Percentiles rank a stretch among this genome's conserved stretches.
These are phyloP conservation scores for Paragorgia papillata DNA, from an alignment of 92 coral and sea anemone genomes.

Conservation along the genomic window DNA sequence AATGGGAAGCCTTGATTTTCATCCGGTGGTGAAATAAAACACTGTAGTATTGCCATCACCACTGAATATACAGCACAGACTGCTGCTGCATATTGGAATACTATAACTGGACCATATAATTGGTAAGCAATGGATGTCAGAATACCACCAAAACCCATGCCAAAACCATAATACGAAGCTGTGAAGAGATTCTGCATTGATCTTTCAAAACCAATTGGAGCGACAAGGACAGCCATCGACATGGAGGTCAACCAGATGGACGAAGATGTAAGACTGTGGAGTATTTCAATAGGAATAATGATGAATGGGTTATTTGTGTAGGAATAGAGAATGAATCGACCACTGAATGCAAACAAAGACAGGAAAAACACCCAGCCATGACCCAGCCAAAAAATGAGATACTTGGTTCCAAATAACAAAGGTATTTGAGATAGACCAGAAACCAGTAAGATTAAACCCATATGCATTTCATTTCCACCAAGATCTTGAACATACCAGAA, in stretches of 20 bases:
- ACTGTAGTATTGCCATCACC: constrained; percentile 75
- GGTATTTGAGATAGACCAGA: constrained; percentile 79
- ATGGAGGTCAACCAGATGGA: constrained; percentile 77
- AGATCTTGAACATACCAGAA: constrained; percentile 98
- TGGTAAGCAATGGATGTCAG: constrained; percentile 76
- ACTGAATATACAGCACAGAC: constrained; percentile 83
- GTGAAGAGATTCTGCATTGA: constrained; percentile 80
- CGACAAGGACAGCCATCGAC: constrained; percentile 72
- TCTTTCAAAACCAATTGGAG: constrained; percentile 86
- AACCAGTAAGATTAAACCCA: constrained; percentile 73
- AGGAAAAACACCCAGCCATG: constrained; percentile 77
- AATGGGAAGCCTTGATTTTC: constrained; percentile 55
- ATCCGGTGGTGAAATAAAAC: constrained; percentile 76
- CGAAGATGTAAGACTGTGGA: constrained; percentile 81
- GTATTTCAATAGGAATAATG: constrained; percentile 78
- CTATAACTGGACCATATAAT: constrained; percentile 78
- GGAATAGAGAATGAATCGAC: constrained; percentile 78
- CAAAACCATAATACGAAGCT: constrained; percentile 77
- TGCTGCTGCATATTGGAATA: constrained; percentile 94
- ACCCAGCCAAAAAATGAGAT: constrained; percentile 71
- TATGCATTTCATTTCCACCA: constrained; percentile 68
- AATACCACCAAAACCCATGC: constrained; percentile 86
- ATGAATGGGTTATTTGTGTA: constrained; percentile 70
- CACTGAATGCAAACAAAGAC: constrained; percentile 75
- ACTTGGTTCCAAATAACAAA: constrained; percentile 65